Conservation (phyloP, 2,888 invertebrate genomes). For the Tetramorium bicarinatum region DNA sequence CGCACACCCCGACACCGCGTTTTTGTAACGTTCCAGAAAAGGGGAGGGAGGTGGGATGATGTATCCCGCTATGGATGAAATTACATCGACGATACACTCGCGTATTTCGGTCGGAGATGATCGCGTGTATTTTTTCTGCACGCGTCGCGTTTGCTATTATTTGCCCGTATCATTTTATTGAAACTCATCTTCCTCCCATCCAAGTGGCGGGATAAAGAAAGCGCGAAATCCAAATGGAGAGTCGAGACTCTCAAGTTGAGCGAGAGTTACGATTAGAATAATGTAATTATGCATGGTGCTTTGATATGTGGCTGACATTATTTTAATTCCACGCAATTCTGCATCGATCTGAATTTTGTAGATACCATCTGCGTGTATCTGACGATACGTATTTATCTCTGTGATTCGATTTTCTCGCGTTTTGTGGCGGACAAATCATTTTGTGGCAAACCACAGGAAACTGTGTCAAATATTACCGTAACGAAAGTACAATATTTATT, state of each 20-base stretch:
- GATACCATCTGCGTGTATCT: background rate
- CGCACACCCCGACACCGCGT: background rate
- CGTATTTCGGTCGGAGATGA: conserved; percentile 25
- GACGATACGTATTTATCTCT: conserved; percentile 40
- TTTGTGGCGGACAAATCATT: conserved; percentile 43
- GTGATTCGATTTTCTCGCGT: conserved; percentile 42
- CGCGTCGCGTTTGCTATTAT: conserved; percentile 50
- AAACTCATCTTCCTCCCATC: conserved; percentile 29
- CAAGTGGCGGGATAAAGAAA: conserved; percentile 1
- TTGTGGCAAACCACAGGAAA: conserved; percentile 31
- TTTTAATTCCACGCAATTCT: conserved; percentile 17
- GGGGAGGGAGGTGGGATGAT: background rate
- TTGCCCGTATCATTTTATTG: conserved; percentile 64
- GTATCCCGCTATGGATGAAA: conserved; percentile 33
- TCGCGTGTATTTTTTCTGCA: conserved; percentile 32
- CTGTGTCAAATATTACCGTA: conserved; percentile 41
- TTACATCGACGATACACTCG: conserved; percentile 48
- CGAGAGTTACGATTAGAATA: conserved; percentile 13
- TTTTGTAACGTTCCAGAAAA: conserved; percentile 41
- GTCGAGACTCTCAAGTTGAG: background rate
- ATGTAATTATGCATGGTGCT: background rate
- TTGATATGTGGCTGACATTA: conserved; percentile 8
- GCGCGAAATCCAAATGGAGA: background rate
- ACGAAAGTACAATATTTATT: background rate
- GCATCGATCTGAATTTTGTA: background rate